Evolutionary conservation across 2,888 invertebrate genomes (phyloP).

Genomic region (Dynastes maya): DNA sequence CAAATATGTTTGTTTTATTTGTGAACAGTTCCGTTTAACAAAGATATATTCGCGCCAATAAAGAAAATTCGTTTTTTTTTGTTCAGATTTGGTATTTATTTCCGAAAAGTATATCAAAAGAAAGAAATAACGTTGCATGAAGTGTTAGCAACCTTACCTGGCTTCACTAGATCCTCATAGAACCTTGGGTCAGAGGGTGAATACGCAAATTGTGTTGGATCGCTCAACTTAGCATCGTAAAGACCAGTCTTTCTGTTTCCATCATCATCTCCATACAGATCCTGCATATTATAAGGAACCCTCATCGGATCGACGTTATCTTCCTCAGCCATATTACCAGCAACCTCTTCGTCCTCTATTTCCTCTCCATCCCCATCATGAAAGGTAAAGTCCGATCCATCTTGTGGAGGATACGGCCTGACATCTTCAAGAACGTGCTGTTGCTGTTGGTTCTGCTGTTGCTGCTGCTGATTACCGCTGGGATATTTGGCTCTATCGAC

Average conservation of each 20-base stretch:
- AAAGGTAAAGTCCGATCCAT: conserved; percentile 62
- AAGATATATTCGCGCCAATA: too few relatives aligned
- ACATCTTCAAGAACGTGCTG: conserved; percentile 61
- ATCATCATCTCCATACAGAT: conserved; percentile 51
- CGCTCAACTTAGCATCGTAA: conserved; percentile 59
- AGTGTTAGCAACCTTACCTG: conserved; percentile 39
- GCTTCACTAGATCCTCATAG: conserved; percentile 59
- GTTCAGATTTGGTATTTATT: too few relatives aligned
- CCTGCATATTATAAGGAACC: conserved; percentile 18
- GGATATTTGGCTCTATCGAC: conserved; percentile 24
- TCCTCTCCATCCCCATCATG: conserved; percentile 53
- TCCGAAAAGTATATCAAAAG: too few relatives aligned
- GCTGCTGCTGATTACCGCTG: conserved; percentile 35
- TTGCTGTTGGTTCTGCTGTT: conserved; percentile 51
- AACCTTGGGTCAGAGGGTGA: conserved; percentile 67
- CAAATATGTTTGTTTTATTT: too few relatives aligned
- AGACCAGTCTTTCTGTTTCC: conserved; percentile 53
- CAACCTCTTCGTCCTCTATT: not conserved
- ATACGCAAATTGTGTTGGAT: conserved; percentile 67
- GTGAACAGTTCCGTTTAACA: too few relatives aligned
- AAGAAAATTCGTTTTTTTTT: too few relatives aligned
- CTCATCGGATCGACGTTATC: conserved; percentile 51
- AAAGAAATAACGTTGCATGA: too few relatives aligned
- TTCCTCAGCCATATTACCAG: conserved; percentile 38
- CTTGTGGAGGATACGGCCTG: conserved; percentile 58